A percentile compares a stretch with the other conserved stretches of the same genome.
Conservation (phyloP, 2,797 vertebrate genomes). For the Sebastes wilsoni region DNA sequence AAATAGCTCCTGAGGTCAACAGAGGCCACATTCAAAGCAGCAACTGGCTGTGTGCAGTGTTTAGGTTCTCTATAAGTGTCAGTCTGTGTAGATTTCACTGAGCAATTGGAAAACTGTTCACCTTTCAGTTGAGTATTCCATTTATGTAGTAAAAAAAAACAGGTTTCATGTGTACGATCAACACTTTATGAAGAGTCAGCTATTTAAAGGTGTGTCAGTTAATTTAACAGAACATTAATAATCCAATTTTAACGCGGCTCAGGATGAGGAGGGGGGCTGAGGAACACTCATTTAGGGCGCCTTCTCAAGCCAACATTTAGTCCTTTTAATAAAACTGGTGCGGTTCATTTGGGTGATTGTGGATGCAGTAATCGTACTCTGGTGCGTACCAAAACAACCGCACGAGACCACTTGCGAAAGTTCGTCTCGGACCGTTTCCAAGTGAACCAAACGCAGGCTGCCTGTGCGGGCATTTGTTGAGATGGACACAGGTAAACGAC, state of each 20-base stretch:
- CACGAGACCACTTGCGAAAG: too few species aligned
- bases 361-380: too few species aligned
- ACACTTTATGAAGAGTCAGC: background rate
- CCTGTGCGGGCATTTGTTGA: too few species aligned
- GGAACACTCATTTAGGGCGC: background rate
- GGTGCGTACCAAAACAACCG: too few species aligned
- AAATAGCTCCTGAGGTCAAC: background rate
- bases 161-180: background rate
- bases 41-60: background rate
- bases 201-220: background rate
- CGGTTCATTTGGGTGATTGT: too few species aligned
- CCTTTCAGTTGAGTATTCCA: background rate
- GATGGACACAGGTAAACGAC: too few species aligned
- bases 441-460: too few species aligned
- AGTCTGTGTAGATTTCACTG: background rate
- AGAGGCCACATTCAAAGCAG: background rate
- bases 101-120: background rate
- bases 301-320: too few species aligned
- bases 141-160: background rate
- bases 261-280: background rate
- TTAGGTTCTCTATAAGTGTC: background rate
- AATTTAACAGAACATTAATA: background rate
- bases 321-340: too few species aligned
- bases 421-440: too few species aligned
- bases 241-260: background rate